Base-by-base conservation (phyloP, 2,888 invertebrate species). In the Agrochola macilenta region DNA sequence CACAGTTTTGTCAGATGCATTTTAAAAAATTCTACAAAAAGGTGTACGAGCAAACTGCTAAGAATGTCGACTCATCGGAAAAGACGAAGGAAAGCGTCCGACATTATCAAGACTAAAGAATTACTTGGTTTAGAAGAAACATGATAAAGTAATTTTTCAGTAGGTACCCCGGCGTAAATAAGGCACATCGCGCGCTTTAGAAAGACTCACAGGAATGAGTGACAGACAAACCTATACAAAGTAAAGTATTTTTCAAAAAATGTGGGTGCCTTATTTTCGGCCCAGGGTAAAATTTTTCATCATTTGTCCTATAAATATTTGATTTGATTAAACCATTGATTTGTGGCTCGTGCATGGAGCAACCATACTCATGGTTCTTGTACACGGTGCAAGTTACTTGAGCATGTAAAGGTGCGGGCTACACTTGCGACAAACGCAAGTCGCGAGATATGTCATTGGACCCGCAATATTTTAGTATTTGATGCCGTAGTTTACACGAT, bases 1-100 rank as follows among this genome's bases (percentile, higher is more conserved):
- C 54, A 58, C 26, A 49, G 0, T 4, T 78, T 78, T 49, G 0
- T 78, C 5, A 69, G 64, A 69, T 12, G 0, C 3, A 35, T 78
- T 78, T 64, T 78, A 30, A 78, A n/a, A 69, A 78, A 78, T 58
- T 20, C 78, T 17, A 35, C 35, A n/a, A 35, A 69, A 71, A 61
- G 75, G 60, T 49, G 17, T 49, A 12, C 49, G 0, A 74, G 74
- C 26, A 74, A 74, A 74, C 26, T 26, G 2, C 14, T 52, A 12
- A 52, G 74, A 9, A 74, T 61, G 60, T 74, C 74, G 11, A 61
- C 74, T 43, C 69, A 58, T 26, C n/a, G 60, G 49, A 74, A n/a
- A 49, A 17, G 46, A 20, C 35, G 60, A 11, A 69, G 30, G 69
- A 52, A 68, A 68, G 17, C 23, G 9, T 17, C 68, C 9, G 9